A percentile compares a stretch with the other conserved stretches of the same genome.
Evolutionary conservation across 2,888 invertebrate species (phyloP).

Genomic region (Diplazon laetatorius): DNA sequence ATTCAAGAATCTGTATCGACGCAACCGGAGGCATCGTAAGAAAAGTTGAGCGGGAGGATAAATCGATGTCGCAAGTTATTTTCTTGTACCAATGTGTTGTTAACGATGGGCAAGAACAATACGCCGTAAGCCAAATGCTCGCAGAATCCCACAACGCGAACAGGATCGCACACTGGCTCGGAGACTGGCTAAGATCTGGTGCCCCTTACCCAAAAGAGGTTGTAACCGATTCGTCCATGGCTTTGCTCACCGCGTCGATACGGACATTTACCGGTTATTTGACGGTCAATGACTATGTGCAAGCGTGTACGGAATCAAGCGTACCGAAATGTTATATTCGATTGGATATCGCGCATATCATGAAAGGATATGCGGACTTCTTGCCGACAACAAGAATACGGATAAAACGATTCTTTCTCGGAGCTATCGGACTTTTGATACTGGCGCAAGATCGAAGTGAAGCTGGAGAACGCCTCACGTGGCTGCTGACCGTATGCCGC

Average conservation of each 20-base stretch:
- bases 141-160: not conserved
- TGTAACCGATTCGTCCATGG: not conserved
- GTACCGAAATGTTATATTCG: constrained; percentile 17
- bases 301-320: constrained; percentile 9
- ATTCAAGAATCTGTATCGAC: constrained; percentile 47
- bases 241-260: constrained; percentile 2
- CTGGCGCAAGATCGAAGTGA: not conserved
- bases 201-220: constrained; percentile 11
- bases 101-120: constrained; percentile 33
- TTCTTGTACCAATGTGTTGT: constrained; percentile 60
- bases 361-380: constrained; percentile 6
- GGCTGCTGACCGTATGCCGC: constrained; percentile 10
- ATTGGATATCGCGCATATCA: constrained; percentile 5
- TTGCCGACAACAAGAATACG: not conserved
- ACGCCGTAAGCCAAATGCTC: constrained; percentile 13
- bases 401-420: constrained; percentile 3
- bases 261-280: constrained; percentile 9
- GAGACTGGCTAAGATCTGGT: not conserved
- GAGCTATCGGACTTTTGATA: not conserved
- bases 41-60: constrained; percentile 39
- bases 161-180: constrained; percentile 4
- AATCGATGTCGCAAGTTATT: constrained; percentile 42
- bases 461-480: constrained; percentile 20
- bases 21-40: constrained; percentile 56
- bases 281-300: not conserved